Percentiles rank a stretch among this genome's conserved stretches.
phyloP scores from a whole-genome alignment of 92 coral and sea anemone species.

The Zoanthus solanderi region DNA sequence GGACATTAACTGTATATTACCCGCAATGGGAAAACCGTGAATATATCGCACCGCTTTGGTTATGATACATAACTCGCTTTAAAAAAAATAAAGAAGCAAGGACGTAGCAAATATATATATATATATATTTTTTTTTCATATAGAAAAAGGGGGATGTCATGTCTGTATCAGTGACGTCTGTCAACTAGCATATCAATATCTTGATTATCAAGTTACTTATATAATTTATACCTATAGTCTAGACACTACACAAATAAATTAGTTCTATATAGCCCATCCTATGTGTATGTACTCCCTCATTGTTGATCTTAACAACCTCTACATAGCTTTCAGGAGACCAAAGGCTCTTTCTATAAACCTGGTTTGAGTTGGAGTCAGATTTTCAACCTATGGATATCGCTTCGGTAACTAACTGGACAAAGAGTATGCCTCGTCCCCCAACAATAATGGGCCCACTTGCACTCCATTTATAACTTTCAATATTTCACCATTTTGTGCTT shows the following conservation, averaged over 20 bases:
- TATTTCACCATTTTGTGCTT: conserved; percentile 33
- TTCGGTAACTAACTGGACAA: conserved; percentile 37
- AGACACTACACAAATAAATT: too few relatives aligned
- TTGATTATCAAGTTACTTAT: too few relatives aligned
- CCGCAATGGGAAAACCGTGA: background rate
- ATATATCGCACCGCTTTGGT: background rate
- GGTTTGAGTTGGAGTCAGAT: conserved; percentile 48
- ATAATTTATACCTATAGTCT: too few relatives aligned
- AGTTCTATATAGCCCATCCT: too few relatives aligned
- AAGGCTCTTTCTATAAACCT: conserved; percentile 44
- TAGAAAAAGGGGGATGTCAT: conserved; percentile 16
- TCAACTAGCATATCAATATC: too few relatives aligned
- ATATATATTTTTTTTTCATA: background rate
- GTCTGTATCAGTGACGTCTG: background rate
- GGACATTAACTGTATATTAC: background rate
- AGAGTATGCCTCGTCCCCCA: conserved; percentile 52
- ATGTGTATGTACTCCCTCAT: too few relatives aligned
- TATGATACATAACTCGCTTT: background rate
- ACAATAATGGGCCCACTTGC: conserved; percentile 27
- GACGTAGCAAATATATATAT: background rate
- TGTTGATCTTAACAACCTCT: too few relatives aligned
- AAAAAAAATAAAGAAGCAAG: background rate
- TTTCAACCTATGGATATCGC: conserved; percentile 11
- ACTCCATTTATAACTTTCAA: conserved; percentile 28
- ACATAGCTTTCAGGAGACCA: conserved; percentile 49